Conservation (phyloP, 2,888 invertebrate species). For the Hermodice carunculata region DNA sequence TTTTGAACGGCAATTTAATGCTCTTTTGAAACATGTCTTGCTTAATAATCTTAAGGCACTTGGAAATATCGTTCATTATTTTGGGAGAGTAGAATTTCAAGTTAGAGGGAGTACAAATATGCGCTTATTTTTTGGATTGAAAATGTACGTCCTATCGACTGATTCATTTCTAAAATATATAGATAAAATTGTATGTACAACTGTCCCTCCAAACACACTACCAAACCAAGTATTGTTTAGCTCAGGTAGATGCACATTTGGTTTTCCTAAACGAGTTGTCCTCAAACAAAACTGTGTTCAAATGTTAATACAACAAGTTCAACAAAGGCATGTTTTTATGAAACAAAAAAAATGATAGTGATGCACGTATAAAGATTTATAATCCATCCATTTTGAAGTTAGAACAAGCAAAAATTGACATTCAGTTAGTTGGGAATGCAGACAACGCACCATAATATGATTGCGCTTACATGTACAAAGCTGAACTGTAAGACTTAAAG, state of each 20-base stretch:
- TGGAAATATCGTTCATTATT: background rate
- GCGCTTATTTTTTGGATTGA: background rate
- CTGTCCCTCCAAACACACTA: background rate
- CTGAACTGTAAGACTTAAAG: no score
- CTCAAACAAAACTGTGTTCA: no score
- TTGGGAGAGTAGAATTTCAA: background rate
- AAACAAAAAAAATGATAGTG: no score
- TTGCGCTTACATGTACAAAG: no score
- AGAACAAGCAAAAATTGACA: no score
- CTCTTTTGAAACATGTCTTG: background rate
- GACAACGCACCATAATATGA: no score
- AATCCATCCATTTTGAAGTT: no score
- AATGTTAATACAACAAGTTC: no score
- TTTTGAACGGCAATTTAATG: background rate
- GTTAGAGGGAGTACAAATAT: background rate
- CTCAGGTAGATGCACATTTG: background rate
- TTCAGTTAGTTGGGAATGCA: no score
- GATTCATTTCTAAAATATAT: background rate
- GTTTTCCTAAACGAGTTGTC: background rate
- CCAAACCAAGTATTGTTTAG: background rate
- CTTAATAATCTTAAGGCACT: background rate
- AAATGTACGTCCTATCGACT: background rate
- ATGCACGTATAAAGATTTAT: no score
- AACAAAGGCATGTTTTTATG: no score
- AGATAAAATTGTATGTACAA: background rate